phyloP scores from a whole-genome alignment of 2,888 invertebrate species.

The Microplitis deprimator region DNA sequence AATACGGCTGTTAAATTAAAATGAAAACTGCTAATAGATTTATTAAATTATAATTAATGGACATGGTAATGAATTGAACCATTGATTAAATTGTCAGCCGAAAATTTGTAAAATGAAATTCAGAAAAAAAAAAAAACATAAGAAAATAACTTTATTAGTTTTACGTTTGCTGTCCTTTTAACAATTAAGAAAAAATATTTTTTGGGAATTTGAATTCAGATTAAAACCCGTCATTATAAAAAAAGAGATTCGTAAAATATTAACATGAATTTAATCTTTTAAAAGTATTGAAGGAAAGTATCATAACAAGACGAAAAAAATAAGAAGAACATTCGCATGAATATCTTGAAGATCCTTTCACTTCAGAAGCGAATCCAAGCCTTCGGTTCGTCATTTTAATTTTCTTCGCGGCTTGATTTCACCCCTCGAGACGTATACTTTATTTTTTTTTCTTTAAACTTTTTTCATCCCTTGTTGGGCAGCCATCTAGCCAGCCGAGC shows the following conservation, averaged over 20 bases:
- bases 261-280: not conserved
- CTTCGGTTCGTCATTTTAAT: conserved; percentile 66
- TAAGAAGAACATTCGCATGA: conserved; percentile 28
- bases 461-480: conserved; percentile 34
- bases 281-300: not conserved
- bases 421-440: conserved; percentile 51
- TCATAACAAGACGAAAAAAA: not conserved
- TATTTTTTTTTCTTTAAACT: conserved; percentile 28
- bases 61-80: too few relatives aligned
- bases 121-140: too few relatives aligned
- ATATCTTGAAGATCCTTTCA: conserved; percentile 1
- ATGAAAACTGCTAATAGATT: too few relatives aligned
- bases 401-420: conserved; percentile 71
- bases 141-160: too few relatives aligned
- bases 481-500: conserved; percentile 26
- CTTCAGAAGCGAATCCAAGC: conserved; percentile 58
- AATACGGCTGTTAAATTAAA: too few relatives aligned
- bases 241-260: conserved; percentile 6
- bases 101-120: too few relatives aligned
- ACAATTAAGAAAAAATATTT: too few relatives aligned
- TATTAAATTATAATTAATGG: too few relatives aligned
- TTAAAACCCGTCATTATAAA: conserved; percentile 27
- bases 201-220: too few relatives aligned
- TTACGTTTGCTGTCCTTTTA: too few relatives aligned
- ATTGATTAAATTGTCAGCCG: too few relatives aligned